phyloP scores from a whole-genome alignment of 2,113 vertebrate genomes.

The Melozone crissalis region DNA sequence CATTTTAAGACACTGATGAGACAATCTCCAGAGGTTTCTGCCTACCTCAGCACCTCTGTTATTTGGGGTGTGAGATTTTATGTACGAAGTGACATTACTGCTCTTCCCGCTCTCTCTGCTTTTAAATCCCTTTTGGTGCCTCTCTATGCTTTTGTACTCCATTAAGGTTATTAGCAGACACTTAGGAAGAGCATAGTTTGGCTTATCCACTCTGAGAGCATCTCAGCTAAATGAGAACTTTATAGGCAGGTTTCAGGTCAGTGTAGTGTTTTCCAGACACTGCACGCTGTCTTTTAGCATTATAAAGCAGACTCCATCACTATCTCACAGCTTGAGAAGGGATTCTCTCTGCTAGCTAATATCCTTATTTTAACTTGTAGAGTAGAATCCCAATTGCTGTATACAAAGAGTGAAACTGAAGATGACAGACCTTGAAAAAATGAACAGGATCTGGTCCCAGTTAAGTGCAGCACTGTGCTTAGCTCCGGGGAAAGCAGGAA shows the following conservation, averaged over 20 bases:
- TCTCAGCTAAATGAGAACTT: slow-evolving; percentile 24
- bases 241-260: slow-evolving; percentile 26
- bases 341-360: background rate
- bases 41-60: background rate
- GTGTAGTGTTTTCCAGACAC: slow-evolving; percentile 12
- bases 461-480: background rate
- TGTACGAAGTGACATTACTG: background rate
- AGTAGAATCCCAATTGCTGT: background rate
- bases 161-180: slow-evolving; percentile 53
- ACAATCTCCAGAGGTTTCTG: background rate
- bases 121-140: slow-evolving; percentile 27
- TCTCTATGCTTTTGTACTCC: slow-evolving; percentile 12
- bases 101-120: background rate
- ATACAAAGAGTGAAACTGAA: background rate
- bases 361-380: background rate
- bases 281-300: background rate
- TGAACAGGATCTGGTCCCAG: background rate
- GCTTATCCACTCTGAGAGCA: background rate
- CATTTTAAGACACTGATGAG: background rate
- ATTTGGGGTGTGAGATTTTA: background rate
- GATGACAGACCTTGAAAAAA: background rate
- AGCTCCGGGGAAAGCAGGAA: slow-evolving; percentile 11
- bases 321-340: background rate
- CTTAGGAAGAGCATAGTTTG: background rate
- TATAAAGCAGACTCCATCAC: slow-evolving; percentile 1